These are phyloP conservation scores for Cotesia congregata DNA, from an alignment of 2,888 invertebrate genomes.

Conservation along the genomic window DNA sequence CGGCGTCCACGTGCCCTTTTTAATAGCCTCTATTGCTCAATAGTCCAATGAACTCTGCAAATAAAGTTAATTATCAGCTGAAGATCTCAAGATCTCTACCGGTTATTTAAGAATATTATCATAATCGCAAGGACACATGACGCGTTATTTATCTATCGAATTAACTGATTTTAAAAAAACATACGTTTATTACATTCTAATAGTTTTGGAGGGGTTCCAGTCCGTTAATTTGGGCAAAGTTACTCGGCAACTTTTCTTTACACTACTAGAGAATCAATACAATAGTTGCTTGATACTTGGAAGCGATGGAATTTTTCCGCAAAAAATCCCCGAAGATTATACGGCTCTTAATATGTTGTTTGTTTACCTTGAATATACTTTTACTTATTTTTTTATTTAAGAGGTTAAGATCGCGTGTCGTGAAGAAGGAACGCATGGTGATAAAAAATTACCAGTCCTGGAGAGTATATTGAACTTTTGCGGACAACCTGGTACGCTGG, in stretches of 20 bases:
- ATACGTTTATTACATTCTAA: too few species aligned
- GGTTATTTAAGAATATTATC: constrained; percentile 6
- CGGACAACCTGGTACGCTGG: constrained; percentile 26
- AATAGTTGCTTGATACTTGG: not conserved
- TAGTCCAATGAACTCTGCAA: constrained; percentile 48
- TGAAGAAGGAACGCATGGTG: constrained; percentile 7
- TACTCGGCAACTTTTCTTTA: too few species aligned
- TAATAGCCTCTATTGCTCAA: constrained; percentile 34
- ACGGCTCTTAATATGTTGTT: not conserved
- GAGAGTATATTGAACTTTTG: constrained; percentile 43
- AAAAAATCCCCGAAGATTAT: not conserved
- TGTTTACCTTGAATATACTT: constrained; percentile 13
- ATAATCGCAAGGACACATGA: constrained; percentile 22
- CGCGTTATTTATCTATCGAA: constrained; percentile 4
- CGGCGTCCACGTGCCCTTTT: constrained; percentile 36
- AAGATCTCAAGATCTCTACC: not conserved
- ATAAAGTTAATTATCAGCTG: not conserved
- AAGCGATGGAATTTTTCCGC: not conserved
- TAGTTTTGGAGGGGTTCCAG: too few species aligned
- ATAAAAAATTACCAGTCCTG: constrained; percentile 30
- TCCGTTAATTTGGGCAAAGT: too few species aligned
- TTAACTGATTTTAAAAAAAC: not conserved
- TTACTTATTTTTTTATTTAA: not conserved
- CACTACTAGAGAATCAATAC: not conserved
- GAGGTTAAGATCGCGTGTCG: constrained; percentile 25